Percentiles rank a stretch among this genome's conserved stretches.
Conservation (phyloP, 1,140 invertebrate genomes). For the Drosophila arawakana region DNA sequence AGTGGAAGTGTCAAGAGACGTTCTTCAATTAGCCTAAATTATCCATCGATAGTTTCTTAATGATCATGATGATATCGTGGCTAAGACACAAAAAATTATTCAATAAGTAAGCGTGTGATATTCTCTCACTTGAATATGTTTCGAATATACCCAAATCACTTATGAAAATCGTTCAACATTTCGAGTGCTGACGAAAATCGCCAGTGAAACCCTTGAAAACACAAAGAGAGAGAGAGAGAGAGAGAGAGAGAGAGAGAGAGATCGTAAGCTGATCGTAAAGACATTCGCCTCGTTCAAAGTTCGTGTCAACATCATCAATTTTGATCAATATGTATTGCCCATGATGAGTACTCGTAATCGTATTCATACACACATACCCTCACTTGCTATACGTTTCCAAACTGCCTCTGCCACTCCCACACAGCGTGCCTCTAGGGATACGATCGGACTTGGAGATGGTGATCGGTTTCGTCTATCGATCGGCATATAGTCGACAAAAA, state of each 20-base stretch:
- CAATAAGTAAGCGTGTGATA: slow-evolving; percentile 51
- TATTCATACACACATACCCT: slow-evolving; percentile 12
- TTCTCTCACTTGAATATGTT: slow-evolving; percentile 74
- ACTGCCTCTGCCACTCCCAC: slow-evolving; percentile 22
- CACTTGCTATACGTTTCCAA: background rate
- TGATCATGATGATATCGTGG: slow-evolving; percentile 48
- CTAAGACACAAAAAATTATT: slow-evolving; percentile 40
- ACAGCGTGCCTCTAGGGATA: slow-evolving; percentile 32
- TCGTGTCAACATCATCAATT: slow-evolving; percentile 83
- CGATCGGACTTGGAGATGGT: slow-evolving; percentile 26
- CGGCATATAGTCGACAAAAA: slow-evolving; percentile 61
- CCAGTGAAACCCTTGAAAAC: slow-evolving; percentile 55
- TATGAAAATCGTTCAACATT: slow-evolving; percentile 69
- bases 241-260: background rate
- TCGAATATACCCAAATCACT: slow-evolving; percentile 72
- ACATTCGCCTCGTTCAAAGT: slow-evolving; percentile 73
- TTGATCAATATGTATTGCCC: slow-evolving; percentile 77
- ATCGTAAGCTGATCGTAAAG: slow-evolving; percentile 41
- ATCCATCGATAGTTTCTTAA: slow-evolving; percentile 30
- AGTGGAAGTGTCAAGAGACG: slow-evolving; percentile 17
- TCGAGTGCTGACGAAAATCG: slow-evolving; percentile 39
- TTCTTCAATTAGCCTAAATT: slow-evolving; percentile 64
- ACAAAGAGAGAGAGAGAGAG: background rate
- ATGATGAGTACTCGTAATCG: slow-evolving; percentile 28
- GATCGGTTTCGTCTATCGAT: slow-evolving; percentile 39